Evolutionary conservation across 2,113 vertebrate genomes (phyloP), one percentile per base, ranked within the genome.

Genomic region (Bungarus multicinctus): DNA sequence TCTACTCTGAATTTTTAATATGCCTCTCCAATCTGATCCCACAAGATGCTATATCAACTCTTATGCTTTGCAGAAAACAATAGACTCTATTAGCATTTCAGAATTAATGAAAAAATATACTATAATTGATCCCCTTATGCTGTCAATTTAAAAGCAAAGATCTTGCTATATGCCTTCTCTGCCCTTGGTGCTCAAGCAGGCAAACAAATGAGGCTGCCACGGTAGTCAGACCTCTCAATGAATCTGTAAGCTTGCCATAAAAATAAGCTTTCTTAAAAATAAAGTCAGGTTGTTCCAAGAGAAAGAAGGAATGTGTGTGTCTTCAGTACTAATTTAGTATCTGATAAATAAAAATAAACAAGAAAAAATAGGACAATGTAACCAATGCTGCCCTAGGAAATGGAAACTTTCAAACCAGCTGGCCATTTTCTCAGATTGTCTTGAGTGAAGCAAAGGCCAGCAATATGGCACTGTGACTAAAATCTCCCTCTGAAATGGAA

Each of bases 1-100:
- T 96, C 95, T 97, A 95, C 97, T 95, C 95, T 47, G 94, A 97
- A 95, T 97, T 98, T 97, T 98, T 98, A 98, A 98, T 98, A 97
- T 98, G 96, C 95, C 97, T 97, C 96, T 96, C 96, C 87, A 55
- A 97, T 98, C 97, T 97, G 96, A 98, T 98, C 96, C 87, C 93
- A 95, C 93, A 95, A 95, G 93, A 95, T 96, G 95, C 86, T 96
- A 94, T 96, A 98, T 97, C 97, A 97, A 97, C 97, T 96, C 95
- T 92, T 94, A 87, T 94, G 91, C 92, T 97, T 94, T 97, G 95
- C 94, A 94, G 95, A 95, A 95, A 97, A 95, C 92, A 88, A 16
- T 95, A 96, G 96, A 92, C 94, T 96, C 91, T 95, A 96, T 96
- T 94, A 93, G 88, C 93, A 94, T 96, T 94, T 97, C 14, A 1